Evolutionary conservation across 2,888 invertebrate genomes (phyloP).

Genomic region (Acanthosoma haemorrhoidale): DNA sequence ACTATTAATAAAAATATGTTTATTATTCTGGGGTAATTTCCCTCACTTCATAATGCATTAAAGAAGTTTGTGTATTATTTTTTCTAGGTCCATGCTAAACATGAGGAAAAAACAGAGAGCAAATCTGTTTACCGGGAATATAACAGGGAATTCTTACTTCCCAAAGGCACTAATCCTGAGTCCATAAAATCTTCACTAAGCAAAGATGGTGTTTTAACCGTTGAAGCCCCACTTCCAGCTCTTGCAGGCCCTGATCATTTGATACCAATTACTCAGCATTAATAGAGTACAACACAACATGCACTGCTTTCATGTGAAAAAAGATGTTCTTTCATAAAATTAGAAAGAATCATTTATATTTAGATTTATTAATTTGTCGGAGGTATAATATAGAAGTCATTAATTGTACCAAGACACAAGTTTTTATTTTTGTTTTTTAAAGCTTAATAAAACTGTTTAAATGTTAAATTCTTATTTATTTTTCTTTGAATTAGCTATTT

Average conservation of each 20-base stretch:
- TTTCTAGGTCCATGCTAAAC: constrained; percentile 88
- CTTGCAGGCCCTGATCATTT: constrained; percentile 72
- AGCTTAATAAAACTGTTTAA: constrained; percentile 21
- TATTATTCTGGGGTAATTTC: too few species aligned
- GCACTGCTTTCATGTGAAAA: background rate
- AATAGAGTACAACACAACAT: constrained; percentile 39
- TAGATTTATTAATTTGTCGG: constrained; percentile 20
- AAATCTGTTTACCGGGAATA: constrained; percentile 97
- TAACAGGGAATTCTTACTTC: constrained; percentile 93
- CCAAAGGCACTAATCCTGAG: constrained; percentile 95
- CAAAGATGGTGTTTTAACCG: constrained; percentile 92
- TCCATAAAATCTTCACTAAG: constrained; percentile 91
- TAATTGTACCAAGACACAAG: background rate
- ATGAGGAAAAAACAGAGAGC: constrained; percentile 95
- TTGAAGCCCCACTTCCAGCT: constrained; percentile 92
- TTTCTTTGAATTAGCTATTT: constrained; percentile 22
- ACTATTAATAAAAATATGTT: too few species aligned
- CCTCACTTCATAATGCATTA: background rate
- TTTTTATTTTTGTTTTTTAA: constrained; percentile 16
- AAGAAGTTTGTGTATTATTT: background rate
- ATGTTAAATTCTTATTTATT: constrained; percentile 25
- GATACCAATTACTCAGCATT: constrained; percentile 72
- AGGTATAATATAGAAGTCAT: background rate
- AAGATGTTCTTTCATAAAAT: constrained; percentile 19
- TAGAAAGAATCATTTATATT: constrained; percentile 4